Evolutionary conservation across 2,113 vertebrate species (phyloP).

Genomic region (Pyrgilauda ruficollis): DNA sequence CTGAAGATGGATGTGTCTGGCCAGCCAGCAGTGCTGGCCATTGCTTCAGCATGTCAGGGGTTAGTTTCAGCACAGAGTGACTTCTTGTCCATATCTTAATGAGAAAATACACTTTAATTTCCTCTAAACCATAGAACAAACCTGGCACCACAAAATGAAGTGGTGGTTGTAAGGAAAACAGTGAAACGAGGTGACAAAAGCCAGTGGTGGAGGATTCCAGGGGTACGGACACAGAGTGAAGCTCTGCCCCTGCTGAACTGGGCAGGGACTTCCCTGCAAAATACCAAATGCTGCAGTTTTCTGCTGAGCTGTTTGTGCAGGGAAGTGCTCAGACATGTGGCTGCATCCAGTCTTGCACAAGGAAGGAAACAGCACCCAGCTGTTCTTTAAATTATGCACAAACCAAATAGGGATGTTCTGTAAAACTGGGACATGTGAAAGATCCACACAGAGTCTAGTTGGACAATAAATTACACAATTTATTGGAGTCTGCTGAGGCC

Average conservation of each 20-base stretch:
- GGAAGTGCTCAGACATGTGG: not conserved
- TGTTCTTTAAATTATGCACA: not conserved
- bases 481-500: not conserved
- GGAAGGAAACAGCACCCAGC: not conserved
- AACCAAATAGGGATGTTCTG: not conserved
- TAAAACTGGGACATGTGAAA: not conserved
- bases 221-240: not conserved
- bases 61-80: not conserved
- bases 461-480: not conserved
- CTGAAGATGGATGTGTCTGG: not conserved
- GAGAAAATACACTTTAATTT: not conserved
- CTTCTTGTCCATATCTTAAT: not conserved
- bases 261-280: not conserved
- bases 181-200: accelerated
- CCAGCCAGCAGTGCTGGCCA: accelerated
- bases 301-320: not conserved
- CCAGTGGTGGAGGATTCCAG: not conserved
- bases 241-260: not conserved
- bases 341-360: not conserved
- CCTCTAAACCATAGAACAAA: not conserved
- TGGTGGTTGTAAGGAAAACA: accelerated
- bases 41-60: not conserved
- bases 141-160: not conserved
- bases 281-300: not conserved
- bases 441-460: not conserved